These are phyloP conservation scores for Seladonia tumulorum DNA, from an alignment of 2,888 invertebrate species.

Conservation along the genomic window DNA sequence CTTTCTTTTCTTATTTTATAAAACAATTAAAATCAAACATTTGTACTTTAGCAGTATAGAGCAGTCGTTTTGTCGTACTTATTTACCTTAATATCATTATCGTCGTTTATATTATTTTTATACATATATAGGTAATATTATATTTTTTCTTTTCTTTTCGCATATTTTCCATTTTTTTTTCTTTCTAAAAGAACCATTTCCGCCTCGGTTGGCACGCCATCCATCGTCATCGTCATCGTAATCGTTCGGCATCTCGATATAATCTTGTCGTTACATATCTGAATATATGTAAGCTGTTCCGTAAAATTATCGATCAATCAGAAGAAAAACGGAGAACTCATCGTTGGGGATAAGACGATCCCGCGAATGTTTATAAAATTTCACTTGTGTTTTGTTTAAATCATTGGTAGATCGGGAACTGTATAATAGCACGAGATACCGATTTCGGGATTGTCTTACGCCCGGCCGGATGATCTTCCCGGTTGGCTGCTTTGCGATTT, in stretches of 20 bases:
- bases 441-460: conserved; percentile 17
- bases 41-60: conserved; percentile 85
- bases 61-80: conserved; percentile 83
- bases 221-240: conserved; percentile 54
- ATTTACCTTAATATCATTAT: conserved; percentile 78
- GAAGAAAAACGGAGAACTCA: conserved; percentile 21
- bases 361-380: neutral
- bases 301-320: conserved; percentile 54
- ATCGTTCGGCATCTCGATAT: conserved; percentile 49
- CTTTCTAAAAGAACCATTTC: conserved; percentile 71
- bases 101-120: conserved; percentile 75
- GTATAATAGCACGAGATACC: neutral
- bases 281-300: conserved; percentile 29
- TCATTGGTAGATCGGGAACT: neutral
- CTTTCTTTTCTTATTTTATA: conserved; percentile 69
- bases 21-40: conserved; percentile 84
- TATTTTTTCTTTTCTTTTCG: conserved; percentile 48
- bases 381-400: neutral
- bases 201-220: conserved; percentile 71
- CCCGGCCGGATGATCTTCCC: neutral
- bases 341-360: neutral
- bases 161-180: conserved; percentile 39
- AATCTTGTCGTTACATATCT: conserved; percentile 39
- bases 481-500: conserved; percentile 45
- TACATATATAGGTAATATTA: conserved; percentile 70